Evolutionary conservation across 2,888 invertebrate species (phyloP), one percentile per base, ranked within the genome.

Genomic region (Dendrolimus pini): DNA sequence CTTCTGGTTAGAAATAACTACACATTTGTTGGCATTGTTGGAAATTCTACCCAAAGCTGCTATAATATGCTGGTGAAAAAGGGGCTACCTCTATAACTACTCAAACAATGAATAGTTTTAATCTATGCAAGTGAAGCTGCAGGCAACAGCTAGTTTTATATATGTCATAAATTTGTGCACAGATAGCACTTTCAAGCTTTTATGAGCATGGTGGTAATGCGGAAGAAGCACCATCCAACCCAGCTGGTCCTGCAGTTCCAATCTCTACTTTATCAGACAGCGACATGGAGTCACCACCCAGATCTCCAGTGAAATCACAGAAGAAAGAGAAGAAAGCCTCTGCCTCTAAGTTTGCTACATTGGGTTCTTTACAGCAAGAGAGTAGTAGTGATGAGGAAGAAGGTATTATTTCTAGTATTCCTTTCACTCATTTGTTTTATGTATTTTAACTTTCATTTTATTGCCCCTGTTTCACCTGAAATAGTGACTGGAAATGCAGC

Each of bases 161-260:
- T 30, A 30, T 30, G 30, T 30, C 6, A 30, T 30, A 30, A 30
- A 3, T 30, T 30, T 30, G 30, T 30, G 74, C 77, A 9, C 71
- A 96, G 96, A 91, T 95, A 65, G 97, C 97, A 1, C 82, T 97
- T 66, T 94, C 95, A 13, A 95, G 95, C 78, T 97, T 96, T 78
- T 96, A 94, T 75, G 95, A 95, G 72, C 93, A 94, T 71, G 94
- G 94, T 58, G 93, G 92, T 2, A 93, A 93, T 55, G 80, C 87
- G 55, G 92, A 92, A 60, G 75, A 91, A 63, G 69, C 85, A 42
- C 74, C 88, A 52, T 58, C 77, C 1, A 72, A 75, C n/a, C 77
- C 82, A 9, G 66, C 77, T 1, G 71, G 70, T 1, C 69, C 77
- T 61, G 72, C 72, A n/a, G 75, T 75, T 7, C 65, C 80, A 0